A percentile compares a stretch with the other conserved stretches of the same genome.
phyloP scores from a whole-genome alignment of 2,888 invertebrate genomes.

The Caradrina clavipalpis region DNA sequence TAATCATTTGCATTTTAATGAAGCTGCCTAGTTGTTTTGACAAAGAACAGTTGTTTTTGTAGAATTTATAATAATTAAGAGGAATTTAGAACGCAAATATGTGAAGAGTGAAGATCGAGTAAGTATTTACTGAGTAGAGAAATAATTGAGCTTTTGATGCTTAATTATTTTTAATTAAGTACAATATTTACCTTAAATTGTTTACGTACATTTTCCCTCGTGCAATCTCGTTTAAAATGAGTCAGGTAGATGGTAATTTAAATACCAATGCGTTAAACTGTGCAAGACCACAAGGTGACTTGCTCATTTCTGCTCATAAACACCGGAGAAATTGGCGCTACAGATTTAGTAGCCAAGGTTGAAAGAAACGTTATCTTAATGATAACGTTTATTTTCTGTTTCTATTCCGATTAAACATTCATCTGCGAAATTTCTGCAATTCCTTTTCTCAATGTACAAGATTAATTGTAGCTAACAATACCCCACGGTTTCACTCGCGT shows the following conservation, averaged over 20 bases:
- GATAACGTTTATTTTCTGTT: not conserved
- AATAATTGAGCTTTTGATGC: not conserved
- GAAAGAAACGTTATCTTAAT: too few relatives aligned
- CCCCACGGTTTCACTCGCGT: too few relatives aligned
- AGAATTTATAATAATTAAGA: constrained; percentile 20
- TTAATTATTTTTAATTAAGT: constrained; percentile 16
- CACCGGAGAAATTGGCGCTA: too few relatives aligned
- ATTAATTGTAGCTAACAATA: too few relatives aligned
- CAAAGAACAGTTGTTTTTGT: constrained; percentile 13
- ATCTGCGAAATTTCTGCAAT: not conserved
- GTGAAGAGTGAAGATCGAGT: constrained; percentile 21
- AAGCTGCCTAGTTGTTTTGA: not conserved
- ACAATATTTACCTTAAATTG: constrained; percentile 14
- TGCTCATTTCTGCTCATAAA: not conserved
- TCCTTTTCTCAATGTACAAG: too few relatives aligned
- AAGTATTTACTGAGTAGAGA: constrained; percentile 22
- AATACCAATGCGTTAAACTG: constrained; percentile 2
- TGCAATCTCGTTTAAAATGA: constrained; percentile 15
- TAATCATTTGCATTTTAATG: constrained; percentile 15
- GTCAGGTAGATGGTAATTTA: not conserved
- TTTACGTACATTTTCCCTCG: not conserved
- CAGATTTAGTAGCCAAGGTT: not conserved
- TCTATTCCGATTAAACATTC: not conserved
- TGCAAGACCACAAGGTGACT: not conserved
- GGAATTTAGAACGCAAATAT: constrained; percentile 10